Percentiles rank a stretch among this genome's conserved stretches.
Conservation (phyloP, 92 coral and sea anemone genomes). For the Pocillopora meandrina region DNA sequence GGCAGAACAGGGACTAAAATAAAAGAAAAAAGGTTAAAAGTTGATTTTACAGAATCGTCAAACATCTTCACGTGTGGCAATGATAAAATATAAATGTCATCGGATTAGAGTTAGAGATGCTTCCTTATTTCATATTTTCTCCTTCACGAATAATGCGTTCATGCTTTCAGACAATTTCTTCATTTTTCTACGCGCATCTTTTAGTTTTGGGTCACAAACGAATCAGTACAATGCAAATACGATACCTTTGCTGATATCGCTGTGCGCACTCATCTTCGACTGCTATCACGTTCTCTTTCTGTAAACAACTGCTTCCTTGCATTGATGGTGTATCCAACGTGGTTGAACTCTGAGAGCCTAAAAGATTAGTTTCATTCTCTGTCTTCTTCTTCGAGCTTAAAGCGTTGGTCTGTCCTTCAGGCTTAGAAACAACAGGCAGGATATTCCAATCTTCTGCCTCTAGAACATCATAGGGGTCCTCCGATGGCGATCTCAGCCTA, state of each 20-base stretch:
- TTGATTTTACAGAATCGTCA: neutral
- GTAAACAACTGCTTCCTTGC: neutral
- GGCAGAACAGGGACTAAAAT: slow-evolving; percentile 19
- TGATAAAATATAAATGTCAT: neutral
- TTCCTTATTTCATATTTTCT: no score
- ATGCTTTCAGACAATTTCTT: no score
- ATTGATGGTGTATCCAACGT: neutral
- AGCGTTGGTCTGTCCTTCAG: neutral
- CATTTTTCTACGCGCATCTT: no score
- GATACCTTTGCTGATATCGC: slow-evolving; percentile 14
- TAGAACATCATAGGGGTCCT: neutral
- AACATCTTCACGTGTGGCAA: neutral
- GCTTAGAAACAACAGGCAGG: neutral
- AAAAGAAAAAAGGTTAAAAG: neutral
- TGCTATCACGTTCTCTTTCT: neutral
- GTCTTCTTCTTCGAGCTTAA: neutral
- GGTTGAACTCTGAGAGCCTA: neutral
- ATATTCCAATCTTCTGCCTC: slow-evolving; percentile 15
- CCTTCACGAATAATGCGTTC: no score
- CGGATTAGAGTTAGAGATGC: neutral
- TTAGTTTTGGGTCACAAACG: no score
- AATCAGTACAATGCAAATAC: no score
- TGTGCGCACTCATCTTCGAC: neutral
- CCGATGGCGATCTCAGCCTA: neutral
- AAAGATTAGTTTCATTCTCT: neutral